A percentile compares a stretch with the other conserved stretches of the same genome.
phyloP scores from a whole-genome alignment of 2,888 invertebrate species.

The Pharmacophagus antenor region DNA sequence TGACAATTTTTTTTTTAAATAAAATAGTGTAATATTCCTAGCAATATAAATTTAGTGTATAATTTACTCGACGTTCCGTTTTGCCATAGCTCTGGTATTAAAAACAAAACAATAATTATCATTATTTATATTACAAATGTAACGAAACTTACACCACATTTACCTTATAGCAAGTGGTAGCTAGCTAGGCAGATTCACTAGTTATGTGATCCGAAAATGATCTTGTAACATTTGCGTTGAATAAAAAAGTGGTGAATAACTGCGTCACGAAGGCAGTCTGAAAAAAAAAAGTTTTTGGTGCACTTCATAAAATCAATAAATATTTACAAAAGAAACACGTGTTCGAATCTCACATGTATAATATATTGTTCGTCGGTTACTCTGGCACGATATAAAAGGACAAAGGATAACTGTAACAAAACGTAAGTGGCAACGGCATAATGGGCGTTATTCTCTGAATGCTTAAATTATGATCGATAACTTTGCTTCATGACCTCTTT shows the following conservation, averaged over 20 bases:
- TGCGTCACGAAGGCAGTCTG: no score
- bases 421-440: constrained; percentile 19
- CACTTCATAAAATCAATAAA: not conserved
- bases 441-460: constrained; percentile 17
- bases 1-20: not conserved
- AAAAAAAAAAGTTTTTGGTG: not conserved
- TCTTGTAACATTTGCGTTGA: no score
- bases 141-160: no score
- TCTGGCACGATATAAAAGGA: constrained; percentile 1
- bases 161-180: no score
- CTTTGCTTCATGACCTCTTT: constrained; percentile 22
- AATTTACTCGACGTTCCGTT: no score
- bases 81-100: no score
- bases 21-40: not conserved
- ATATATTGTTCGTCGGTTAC: not conserved
- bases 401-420: constrained; percentile 7
- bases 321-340: not conserved
- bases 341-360: not conserved
- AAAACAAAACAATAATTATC: no score
- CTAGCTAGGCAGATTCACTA: no score
- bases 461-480: constrained; percentile 27
- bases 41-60: no score
- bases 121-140: no score
- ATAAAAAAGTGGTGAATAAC: no score
- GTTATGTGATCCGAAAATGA: no score